phyloP scores from a whole-genome alignment of 35 echinoderm and acorn worm species.

The Acanthaster planci region DNA sequence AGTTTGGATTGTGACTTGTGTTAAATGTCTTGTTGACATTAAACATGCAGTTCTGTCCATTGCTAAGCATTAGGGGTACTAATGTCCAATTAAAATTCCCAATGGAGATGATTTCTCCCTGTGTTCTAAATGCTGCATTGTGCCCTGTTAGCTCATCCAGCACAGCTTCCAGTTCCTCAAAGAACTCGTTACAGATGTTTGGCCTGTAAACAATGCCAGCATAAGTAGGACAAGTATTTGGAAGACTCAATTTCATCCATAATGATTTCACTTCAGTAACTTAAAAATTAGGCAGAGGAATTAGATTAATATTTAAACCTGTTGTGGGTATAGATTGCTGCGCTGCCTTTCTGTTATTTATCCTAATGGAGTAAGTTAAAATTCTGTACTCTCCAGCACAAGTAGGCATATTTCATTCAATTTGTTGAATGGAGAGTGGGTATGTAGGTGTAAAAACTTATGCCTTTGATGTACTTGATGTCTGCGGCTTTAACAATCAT shows the following conservation, averaged over 20 bases:
- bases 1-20: not conserved
- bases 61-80: not conserved
- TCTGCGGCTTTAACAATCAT: no score
- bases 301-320: not conserved
- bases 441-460: no score
- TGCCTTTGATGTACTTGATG: no score
- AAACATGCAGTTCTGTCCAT: not conserved
- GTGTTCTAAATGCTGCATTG: not conserved
- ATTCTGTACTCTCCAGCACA: slow-evolving; percentile 4
- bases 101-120: not conserved
- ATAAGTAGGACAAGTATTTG: slow-evolving; percentile 11
- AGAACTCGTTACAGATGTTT: not conserved
- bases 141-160: not conserved
- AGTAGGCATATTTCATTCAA: not conserved
- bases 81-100: slow-evolving; percentile 21
- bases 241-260: slow-evolving; percentile 7
- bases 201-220: not conserved
- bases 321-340: not conserved
- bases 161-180: not conserved
- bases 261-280: not conserved
- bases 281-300: not conserved
- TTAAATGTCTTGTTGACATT: not conserved
- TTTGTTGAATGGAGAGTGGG: not conserved
- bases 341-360: not conserved
- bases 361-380: not conserved